These are phyloP conservation scores for Chouioia cunea DNA, from an alignment of 2,888 invertebrate species.

Conservation along the genomic window DNA sequence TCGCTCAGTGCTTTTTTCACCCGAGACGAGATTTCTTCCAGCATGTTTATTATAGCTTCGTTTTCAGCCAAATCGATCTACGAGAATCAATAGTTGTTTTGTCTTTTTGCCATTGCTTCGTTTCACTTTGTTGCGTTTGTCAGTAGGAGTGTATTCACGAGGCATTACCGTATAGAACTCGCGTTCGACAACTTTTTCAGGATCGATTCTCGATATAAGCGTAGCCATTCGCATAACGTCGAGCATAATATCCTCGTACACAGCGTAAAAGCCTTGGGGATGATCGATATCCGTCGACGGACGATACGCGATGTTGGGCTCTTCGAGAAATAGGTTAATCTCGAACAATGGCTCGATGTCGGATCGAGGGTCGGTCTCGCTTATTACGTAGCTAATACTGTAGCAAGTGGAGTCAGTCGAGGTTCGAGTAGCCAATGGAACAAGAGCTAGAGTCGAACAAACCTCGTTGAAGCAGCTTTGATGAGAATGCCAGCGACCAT, in stretches of 20 bases:
- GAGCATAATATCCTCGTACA: conserved; percentile 78
- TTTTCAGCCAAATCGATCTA: conserved; percentile 61
- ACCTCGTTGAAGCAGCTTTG: conserved; percentile 70
- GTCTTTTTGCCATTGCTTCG: too few species aligned
- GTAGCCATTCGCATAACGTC: conserved; percentile 84
- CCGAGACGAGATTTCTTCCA: conserved; percentile 62
- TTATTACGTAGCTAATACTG: conserved; percentile 74
- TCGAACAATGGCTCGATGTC: conserved; percentile 81
- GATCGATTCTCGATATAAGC: conserved; percentile 75
- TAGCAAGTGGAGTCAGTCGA: too few species aligned
- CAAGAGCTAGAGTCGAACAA: neutral
- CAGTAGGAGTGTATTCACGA: too few species aligned
- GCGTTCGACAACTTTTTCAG: conserved; percentile 52
- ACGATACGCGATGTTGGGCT: conserved; percentile 79
- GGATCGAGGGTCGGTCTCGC: conserved; percentile 73
- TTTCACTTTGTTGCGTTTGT: too few species aligned
- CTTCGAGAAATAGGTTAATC: conserved; percentile 79
- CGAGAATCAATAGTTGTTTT: too few species aligned
- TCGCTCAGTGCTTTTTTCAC: conserved; percentile 57
- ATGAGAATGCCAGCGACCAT: conserved; percentile 73
- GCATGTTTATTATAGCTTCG: conserved; percentile 61
- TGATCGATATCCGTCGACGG: conserved; percentile 80
- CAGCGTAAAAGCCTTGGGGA: conserved; percentile 76
- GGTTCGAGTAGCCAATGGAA: neutral
- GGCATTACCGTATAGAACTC: conserved; percentile 58